phyloP scores from a whole-genome alignment of 2,888 invertebrate species.

The Lepetodrilus schrolli region DNA sequence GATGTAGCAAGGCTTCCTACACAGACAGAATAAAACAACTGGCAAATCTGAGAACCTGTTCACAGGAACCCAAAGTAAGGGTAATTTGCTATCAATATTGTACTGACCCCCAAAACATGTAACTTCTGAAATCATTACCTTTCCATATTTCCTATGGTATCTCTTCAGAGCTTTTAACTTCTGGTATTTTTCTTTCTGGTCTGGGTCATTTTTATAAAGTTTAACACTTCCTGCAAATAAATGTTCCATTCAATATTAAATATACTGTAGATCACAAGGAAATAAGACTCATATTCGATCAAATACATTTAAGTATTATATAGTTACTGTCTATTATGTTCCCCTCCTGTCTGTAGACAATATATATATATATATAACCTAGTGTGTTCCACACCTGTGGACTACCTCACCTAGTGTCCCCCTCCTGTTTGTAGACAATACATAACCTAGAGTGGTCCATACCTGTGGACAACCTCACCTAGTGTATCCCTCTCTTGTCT shows the following conservation, averaged over 20 bases:
- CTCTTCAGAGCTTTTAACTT: slow-evolving; percentile 87
- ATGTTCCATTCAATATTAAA: background rate
- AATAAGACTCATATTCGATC: too few relatives aligned
- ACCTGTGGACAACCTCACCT: too few relatives aligned
- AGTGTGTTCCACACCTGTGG: background rate
- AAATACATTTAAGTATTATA: too few relatives aligned
- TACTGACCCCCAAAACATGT: background rate
- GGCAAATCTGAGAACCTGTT: background rate
- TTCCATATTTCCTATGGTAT: slow-evolving; percentile 86
- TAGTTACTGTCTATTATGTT: too few relatives aligned
- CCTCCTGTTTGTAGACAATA: background rate
- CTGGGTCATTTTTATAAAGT: slow-evolving; percentile 73
- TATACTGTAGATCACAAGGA: background rate
- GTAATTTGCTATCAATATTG: background rate
- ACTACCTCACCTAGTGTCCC: too few relatives aligned
- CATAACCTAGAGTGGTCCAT: background rate
- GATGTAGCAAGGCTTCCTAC: slow-evolving; percentile 85
- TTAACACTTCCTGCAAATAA: slow-evolving; percentile 80
- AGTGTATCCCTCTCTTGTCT: slow-evolving; percentile 75
- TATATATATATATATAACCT: background rate
- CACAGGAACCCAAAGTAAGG: background rate
- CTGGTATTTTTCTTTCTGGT: slow-evolving; percentile 85
- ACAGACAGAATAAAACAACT: slow-evolving; percentile 8
- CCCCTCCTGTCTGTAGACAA: background rate
- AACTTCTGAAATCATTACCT: slow-evolving; percentile 58